phyloP scores from a whole-genome alignment of 2,888 invertebrate genomes.

The Halocaridina rubra region DNA sequence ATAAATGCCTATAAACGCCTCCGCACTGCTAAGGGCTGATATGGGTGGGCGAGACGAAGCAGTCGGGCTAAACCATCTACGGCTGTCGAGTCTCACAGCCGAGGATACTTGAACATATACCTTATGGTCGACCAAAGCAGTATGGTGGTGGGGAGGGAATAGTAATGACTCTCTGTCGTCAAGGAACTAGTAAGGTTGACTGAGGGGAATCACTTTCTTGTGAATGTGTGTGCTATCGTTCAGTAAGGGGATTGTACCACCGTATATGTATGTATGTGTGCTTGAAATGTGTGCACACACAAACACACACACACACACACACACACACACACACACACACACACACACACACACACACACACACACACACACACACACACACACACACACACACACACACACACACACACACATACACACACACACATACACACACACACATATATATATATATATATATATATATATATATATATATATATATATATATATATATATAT shows the following conservation, averaged over 20 bases:
- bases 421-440: neutral
- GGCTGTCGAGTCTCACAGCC: too few species aligned
- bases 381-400: neutral
- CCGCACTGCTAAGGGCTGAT: too few species aligned
- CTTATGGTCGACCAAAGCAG: too few species aligned
- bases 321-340: neutral
- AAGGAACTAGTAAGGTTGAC: too few species aligned
- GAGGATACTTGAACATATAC: neutral
- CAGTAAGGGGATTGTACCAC: neutral
- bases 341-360: neutral
- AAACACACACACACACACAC: neutral
- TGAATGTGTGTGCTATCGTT: neutral
- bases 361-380: neutral
- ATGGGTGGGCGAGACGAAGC: too few species aligned
- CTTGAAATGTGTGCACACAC: neutral
- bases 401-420: neutral
- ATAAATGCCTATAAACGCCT: too few species aligned
- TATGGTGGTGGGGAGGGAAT: too few species aligned
- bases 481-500: neutral
- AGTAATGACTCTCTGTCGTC: too few species aligned
- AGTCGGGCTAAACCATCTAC: too few species aligned
- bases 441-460: neutral
- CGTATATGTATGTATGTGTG: too few species aligned
- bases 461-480: neutral
- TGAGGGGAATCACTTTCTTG: neutral